A percentile compares a stretch with the other conserved stretches of the same genome.
These are phyloP conservation scores for Desmodus rotundus DNA, from an alignment of 2,113 vertebrate genomes.

Conservation along the genomic window DNA sequence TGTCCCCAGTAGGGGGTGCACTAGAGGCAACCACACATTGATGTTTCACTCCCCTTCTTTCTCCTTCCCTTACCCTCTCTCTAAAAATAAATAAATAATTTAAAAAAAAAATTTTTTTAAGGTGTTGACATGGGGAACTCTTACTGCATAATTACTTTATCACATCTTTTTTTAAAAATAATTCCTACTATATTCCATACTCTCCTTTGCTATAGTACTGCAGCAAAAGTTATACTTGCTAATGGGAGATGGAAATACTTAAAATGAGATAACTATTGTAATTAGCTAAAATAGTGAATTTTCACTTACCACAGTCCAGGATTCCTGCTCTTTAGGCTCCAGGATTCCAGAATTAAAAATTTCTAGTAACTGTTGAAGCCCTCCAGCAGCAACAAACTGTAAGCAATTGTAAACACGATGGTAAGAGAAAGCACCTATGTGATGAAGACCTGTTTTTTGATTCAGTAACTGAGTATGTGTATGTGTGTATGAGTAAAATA, in stretches of 20 bases:
- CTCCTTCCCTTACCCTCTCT: too few relatives aligned
- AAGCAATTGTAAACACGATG: constrained; percentile 41
- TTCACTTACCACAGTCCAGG: constrained; percentile 96
- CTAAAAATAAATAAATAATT: too few relatives aligned
- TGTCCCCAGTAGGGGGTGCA: too few relatives aligned
- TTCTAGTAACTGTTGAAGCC: constrained; percentile 95
- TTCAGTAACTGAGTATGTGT: neutral
- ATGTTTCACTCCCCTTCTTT: too few relatives aligned
- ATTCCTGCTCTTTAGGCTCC: constrained; percentile 96
- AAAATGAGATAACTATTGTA: neutral
- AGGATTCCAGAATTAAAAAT: constrained; percentile 98
- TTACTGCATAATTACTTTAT: neutral
- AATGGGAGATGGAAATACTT: neutral
- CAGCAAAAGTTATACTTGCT: neutral
- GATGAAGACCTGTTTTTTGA: neutral
- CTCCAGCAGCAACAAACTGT: constrained; percentile 97
- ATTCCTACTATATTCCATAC: neutral
- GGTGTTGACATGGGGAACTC: neutral
- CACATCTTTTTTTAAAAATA: neutral
- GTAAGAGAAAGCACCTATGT: constrained; percentile 49
- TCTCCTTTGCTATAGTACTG: neutral
- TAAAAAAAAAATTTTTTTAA: neutral
- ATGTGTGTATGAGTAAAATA: neutral
- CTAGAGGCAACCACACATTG: too few relatives aligned
- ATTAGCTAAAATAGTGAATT: neutral